Base-by-base conservation (phyloP, 2,888 invertebrate species). In the Leuctra nigra region DNA sequence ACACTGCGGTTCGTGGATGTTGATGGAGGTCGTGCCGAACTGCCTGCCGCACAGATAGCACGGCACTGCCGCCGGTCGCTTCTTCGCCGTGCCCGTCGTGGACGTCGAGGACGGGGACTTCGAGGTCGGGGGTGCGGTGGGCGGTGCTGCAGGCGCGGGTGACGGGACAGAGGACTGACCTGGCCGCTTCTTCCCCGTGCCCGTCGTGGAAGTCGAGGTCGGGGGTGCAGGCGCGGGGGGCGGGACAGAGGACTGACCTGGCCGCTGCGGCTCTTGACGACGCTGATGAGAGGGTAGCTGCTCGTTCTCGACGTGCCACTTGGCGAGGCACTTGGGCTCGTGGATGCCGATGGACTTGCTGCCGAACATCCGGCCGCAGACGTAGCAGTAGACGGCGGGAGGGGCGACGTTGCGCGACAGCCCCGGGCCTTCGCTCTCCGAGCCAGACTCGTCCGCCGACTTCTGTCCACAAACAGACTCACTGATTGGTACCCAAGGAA, bases 1-100 rank as follows among this genome's bases (percentile, higher is more conserved):
- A 65, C 86, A 86, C 65, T 83, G 80, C 2, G 82, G 81, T 65
- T 84, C 82, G 68, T 85, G 85, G 59, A 83, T 80, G 54, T 73
- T 73, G 33, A 84, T 79, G 41, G 81, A 82, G 64, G 77, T 76
- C 2, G 77, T 74, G 23, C 83, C 83, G 65, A 83, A 85, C 64
- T 78, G 79, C 47, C 81, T 72, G 2, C 82, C 81, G 65, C 85
- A 86, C 62, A 82, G 77, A 67, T 80, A 79, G 66, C 86, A 86
- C 58, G 72, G 64, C 2, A 77, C 69, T 14, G 68, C 35, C 18
- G 41, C 53, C 9, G 33, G 33, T 11, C 55, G 41, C 22, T 38
- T 33, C 35, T 22, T n/a, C 14, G 35, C 4, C n/a, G 24, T 9
- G 29, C 13, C 44, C 25, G 24, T 2, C 33, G 33, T 33, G 14